These are phyloP conservation scores for Salpingus planirostris DNA, from an alignment of 2,888 invertebrate genomes.

Conservation along the genomic window DNA sequence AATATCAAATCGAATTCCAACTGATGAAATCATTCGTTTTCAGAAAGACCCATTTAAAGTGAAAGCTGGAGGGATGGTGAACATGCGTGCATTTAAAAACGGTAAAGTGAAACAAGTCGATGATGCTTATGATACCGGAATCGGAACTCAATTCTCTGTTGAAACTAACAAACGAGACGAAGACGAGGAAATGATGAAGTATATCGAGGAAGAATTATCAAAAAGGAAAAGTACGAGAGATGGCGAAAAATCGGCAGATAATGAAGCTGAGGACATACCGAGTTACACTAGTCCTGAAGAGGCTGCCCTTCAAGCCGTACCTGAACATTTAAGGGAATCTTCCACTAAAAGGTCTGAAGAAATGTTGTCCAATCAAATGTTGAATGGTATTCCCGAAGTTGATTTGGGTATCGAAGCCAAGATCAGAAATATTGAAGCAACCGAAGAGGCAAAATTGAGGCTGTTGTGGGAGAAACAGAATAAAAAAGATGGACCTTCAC, in stretches of 20 bases:
- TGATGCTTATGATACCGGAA: slow-evolving; percentile 87
- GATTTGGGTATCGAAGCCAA: slow-evolving; percentile 99
- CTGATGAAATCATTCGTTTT: slow-evolving; percentile 19
- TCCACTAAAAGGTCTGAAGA: slow-evolving; percentile 89
- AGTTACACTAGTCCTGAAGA: slow-evolving; percentile 65
- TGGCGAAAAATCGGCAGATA: slow-evolving; percentile 36
- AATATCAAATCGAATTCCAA: no score
- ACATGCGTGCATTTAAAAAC: slow-evolving; percentile 76
- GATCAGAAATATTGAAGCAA: slow-evolving; percentile 97
- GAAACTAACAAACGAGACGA: slow-evolving; percentile 97
- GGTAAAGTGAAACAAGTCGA: slow-evolving; percentile 74
- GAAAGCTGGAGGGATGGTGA: slow-evolving; percentile 80
- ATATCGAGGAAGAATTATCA: slow-evolving; percentile 80
- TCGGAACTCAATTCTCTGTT: slow-evolving; percentile 95
- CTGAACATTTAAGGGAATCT: slow-evolving; percentile 78
- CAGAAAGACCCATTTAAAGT: slow-evolving; percentile 67
- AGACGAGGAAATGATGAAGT: slow-evolving; percentile 96
- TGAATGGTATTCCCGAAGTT: slow-evolving; percentile 98
- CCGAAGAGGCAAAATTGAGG: slow-evolving; percentile 95
- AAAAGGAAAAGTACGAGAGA: slow-evolving; percentile 55
- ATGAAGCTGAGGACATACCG: slow-evolving; percentile 1
- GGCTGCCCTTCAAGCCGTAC: slow-evolving; percentile 74
- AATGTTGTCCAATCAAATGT: slow-evolving; percentile 99
- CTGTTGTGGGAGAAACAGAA: slow-evolving; percentile 81
- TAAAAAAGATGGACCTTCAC: slow-evolving; percentile 87